Percentiles rank a stretch among this genome's conserved stretches.
Evolutionary conservation across 2,888 invertebrate genomes (phyloP).

Genomic region (Acleris literana): DNA sequence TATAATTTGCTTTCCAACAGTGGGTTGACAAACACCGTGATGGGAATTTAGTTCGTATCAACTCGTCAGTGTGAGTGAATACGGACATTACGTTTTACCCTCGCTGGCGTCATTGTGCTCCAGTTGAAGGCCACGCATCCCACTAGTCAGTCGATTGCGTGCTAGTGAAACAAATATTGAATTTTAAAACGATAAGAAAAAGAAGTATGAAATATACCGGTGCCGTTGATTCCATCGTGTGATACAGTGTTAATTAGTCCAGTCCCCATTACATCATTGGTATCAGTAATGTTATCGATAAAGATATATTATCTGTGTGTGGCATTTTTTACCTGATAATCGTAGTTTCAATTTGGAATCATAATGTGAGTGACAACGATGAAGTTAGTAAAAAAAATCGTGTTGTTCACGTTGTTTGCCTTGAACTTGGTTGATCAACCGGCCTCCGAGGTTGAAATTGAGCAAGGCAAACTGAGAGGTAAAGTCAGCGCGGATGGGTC

Average conservation of each 20-base stretch:
- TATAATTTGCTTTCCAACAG: no score
- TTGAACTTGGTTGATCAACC: conserved; percentile 39
- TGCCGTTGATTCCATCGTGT: neutral
- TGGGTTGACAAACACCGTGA: neutral
- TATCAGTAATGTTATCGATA: conserved; percentile 4
- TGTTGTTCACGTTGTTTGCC: conserved; percentile 38
- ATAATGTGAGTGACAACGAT: conserved; percentile 19
- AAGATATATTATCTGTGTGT: conserved; percentile 1
- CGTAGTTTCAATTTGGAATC: neutral
- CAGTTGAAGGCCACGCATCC: conserved; percentile 15
- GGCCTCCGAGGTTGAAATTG: conserved; percentile 36
- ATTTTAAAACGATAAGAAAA: neutral
- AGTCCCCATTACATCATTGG: neutral
- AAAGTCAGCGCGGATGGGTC: conserved; percentile 39
- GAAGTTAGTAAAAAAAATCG: conserved; percentile 29
- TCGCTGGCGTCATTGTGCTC: neutral
- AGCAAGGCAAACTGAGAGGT: conserved; percentile 38
- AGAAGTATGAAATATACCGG: neutral
- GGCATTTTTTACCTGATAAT: neutral
- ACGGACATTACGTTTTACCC: neutral
- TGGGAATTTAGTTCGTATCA: neutral
- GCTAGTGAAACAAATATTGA: neutral
- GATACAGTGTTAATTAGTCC: neutral
- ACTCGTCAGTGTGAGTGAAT: neutral
- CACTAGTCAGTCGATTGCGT: conserved; percentile 8